Percentiles rank a stretch among this genome's conserved stretches.
phyloP scores from a whole-genome alignment of 2,797 vertebrate genomes.

The Myiothlypis coronata region DNA sequence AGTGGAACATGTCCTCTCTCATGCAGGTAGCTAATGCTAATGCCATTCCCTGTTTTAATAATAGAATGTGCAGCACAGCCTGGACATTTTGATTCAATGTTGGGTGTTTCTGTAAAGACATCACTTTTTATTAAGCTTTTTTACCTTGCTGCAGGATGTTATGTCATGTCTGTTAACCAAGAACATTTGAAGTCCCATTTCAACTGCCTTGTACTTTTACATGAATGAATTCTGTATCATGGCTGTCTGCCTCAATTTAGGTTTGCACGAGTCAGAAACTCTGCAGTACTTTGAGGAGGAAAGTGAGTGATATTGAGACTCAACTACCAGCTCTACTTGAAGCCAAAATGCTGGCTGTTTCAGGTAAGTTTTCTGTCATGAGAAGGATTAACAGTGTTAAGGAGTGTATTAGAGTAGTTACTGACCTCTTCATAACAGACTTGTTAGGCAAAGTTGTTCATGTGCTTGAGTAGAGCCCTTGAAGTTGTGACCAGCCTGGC shows the following conservation, averaged over 20 bases:
- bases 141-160: constrained; percentile 31
- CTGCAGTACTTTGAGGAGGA: constrained; percentile 82
- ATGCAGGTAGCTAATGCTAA: neutral
- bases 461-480: neutral
- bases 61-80: neutral
- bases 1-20: neutral
- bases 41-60: neutral
- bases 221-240: constrained; percentile 26
- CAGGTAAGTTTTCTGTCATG: constrained; percentile 76
- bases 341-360: constrained; percentile 85
- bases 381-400: neutral
- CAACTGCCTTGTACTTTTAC: constrained; percentile 32
- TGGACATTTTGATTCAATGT: neutral
- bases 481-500: rapidly evolving
- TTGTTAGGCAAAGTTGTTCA: neutral
- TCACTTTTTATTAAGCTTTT: constrained; percentile 39
- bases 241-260: constrained; percentile 72
- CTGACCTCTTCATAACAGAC: neutral
- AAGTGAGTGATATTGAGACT: constrained; percentile 85
- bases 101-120: neutral
- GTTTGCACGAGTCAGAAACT: constrained; percentile 85
- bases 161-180: constrained; percentile 41
- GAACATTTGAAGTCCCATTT: constrained; percentile 30
- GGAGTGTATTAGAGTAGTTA: neutral
- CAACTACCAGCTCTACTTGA: constrained; percentile 85